Evolutionary conservation across 2,888 invertebrate species (phyloP), one percentile per base, ranked within the genome.

Genomic region (Tethea ocularis): DNA sequence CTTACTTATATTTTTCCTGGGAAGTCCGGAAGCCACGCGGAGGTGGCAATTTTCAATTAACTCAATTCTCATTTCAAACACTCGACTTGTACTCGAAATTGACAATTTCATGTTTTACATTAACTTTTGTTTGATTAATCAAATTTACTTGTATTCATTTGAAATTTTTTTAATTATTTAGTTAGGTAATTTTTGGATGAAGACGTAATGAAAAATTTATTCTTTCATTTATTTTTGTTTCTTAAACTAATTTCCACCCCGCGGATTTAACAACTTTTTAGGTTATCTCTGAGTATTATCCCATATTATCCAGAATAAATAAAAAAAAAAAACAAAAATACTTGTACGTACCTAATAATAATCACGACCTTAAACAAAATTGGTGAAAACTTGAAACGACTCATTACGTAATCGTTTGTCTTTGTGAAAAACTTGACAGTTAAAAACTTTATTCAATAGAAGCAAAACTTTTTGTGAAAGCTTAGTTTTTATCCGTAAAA

Each of bases 51-150:
- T 72, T 71, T 64, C 63, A 72, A 72, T 57, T 57, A 52, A 53
- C 52, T 71, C 69, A 72, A 69, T 72, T 54, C 67, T 59, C 58
- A 29, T 63, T 63, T 69, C 62, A 64, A 70, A 67, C 61, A 65
- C 66, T 69, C 58, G 55, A 63, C 56, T 52, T 26, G 59, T 55
- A 52, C 58, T 2, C 46, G 41, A 53, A 59, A 67, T 68, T 61
- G 52, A 61, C 60, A 66, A 70, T 60, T 54, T 10, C 58, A 56
- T 61, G 59, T 64, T 67, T 61, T 60, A 57, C 72, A 72, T 72
- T 72, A 24, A 24, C 5, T 4, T 24, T 24, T 4, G 24, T 71
- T 69, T 72, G 54, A 10, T 33, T 64, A 59, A 53, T 61, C 56
- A 59, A 20, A 62, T 60, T 64, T 53, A 41, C 56, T 56, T 13